Conservation (phyloP, 2,797 vertebrate species). For the Micropoecilia bifurca region DNA sequence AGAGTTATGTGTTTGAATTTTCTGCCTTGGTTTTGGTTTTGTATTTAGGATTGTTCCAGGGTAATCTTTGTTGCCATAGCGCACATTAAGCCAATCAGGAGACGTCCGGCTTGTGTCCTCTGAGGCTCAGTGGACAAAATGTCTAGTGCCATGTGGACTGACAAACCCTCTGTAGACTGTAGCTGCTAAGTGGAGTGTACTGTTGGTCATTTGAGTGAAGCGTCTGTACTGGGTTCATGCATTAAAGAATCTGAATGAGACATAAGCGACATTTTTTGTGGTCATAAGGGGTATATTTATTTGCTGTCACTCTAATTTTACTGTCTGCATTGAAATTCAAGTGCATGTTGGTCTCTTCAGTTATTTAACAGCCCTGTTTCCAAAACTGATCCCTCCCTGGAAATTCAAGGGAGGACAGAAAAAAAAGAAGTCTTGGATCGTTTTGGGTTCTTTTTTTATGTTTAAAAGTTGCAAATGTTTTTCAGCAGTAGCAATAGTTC, state of each 20-base stretch:
- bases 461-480: background rate
- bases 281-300: constrained; percentile 19
- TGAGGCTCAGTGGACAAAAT: constrained; percentile 50
- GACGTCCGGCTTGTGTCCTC: constrained; percentile 36
- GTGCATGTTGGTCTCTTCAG: constrained; percentile 26
- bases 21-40: constrained; percentile 11
- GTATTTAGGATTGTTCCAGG: constrained; percentile 40
- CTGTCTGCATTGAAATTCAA: constrained; percentile 48
- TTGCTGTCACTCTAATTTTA: constrained; percentile 58
- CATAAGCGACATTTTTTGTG: background rate
- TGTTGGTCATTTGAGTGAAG: constrained; percentile 36
- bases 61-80: constrained; percentile 56
- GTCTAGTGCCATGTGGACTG: constrained; percentile 70
- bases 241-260: constrained; percentile 5
- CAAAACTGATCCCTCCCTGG: background rate
- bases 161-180: constrained; percentile 38
- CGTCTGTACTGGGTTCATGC: constrained; percentile 27
- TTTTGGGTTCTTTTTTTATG: background rate
- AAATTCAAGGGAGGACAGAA: background rate
- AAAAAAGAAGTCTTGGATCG: background rate
- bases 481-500: background rate
- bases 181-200: constrained; percentile 41
- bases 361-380: constrained; percentile 16
- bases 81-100: constrained; percentile 47
- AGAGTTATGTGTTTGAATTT: constrained; percentile 17